Evolutionary conservation across 2,888 invertebrate genomes (phyloP), one percentile per base, ranked within the genome.

Genomic region (Lacanobia wlatinum): DNA sequence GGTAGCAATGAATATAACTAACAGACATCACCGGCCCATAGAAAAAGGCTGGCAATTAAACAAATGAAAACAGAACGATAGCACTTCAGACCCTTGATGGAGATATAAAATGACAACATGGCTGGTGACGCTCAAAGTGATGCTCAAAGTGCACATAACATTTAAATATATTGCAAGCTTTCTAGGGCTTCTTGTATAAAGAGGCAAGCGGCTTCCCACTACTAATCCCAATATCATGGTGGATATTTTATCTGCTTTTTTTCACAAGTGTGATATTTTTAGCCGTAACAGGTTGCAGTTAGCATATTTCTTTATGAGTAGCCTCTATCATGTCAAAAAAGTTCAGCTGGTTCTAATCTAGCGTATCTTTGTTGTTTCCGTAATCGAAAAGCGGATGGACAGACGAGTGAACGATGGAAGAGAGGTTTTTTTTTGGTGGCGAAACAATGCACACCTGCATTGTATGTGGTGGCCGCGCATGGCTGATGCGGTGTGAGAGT

Each of bases 1-100:
- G 83, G 83, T 69, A 55, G 59, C 43, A 79, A 73, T 69, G 74
- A 83, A 83, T 80, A 83, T 66, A 66, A 73, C 73, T 83, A 69
- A 59, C 62, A 48, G 65, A 65, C 62, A 40, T 69, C 80, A 62
- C 68, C 10, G 1, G 28, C 21, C 53, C 52, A 55, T 34, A 66
- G 56, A 69, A 63, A 73, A 66, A 66, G 63, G 46, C 23, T 16
- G 12, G 38, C 38, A 63, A 60, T 78, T 66, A 59, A 70, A 66
- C 62, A 73, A 59, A 73, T 66, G 59, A 70, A 59, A 69, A 66
- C 52, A 43, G 50, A 82, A 40, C 61, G 55, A 28, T 14, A 50
- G 38, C 2, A 21, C 21, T 21, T n/a, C 16, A 43, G 5, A 40
- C 7, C 28, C 9, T 7, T 6, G 8, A 40, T 12, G 23, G 16